Evolutionary conservation across 2,888 invertebrate species (phyloP), one percentile per base, ranked within the genome.

Genomic region (Catocala nupta): DNA sequence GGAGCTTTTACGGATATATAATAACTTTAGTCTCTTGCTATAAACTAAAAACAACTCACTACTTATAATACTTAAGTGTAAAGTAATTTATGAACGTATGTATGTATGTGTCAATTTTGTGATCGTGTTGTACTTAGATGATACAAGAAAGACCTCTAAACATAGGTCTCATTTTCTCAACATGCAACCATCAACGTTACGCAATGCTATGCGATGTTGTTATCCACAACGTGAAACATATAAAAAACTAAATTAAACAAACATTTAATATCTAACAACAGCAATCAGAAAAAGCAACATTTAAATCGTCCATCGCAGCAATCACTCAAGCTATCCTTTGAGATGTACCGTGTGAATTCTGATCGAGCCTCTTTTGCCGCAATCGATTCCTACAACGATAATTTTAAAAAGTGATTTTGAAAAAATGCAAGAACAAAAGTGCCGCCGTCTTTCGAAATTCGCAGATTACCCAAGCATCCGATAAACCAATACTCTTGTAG

Each of bases 381-480:
- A 86, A 92, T 91, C 89, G 92, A 91, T 91, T 87, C 88, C 81
- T 78, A 80, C 81, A 78, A 71, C 78, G 89, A 89, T 91, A 90
- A 91, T 90, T 93, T 90, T 82, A 87, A 88, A 91, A 88, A 88
- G 83, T 84, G 85, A 83, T 77, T 81, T 75, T 81, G 67, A 86
- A 89, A 89, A 89, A 83, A 81, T 81, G 78, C 64, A 71, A 82
- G 83, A 90, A 93, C 93, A 93, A 93, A 93, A 90, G 82, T 64
- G 82, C 90, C 91, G 90, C 85, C 78, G 85, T 83, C 85, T 88
- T 86, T 82, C 65, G 84, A 92, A 91, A 91, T 90, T 93, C 86
- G 88, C 92, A 92, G 93, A 92, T 93, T 92, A 90, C 86, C 77
- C 80, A 73, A 87, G 90, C 90, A 92, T 93, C 86, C 90, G 92